Percentiles rank a stretch among this genome's conserved stretches.
These are phyloP conservation scores for Solenopsis fugax DNA, from an alignment of 1,140 invertebrate genomes.

Conservation along the genomic window DNA sequence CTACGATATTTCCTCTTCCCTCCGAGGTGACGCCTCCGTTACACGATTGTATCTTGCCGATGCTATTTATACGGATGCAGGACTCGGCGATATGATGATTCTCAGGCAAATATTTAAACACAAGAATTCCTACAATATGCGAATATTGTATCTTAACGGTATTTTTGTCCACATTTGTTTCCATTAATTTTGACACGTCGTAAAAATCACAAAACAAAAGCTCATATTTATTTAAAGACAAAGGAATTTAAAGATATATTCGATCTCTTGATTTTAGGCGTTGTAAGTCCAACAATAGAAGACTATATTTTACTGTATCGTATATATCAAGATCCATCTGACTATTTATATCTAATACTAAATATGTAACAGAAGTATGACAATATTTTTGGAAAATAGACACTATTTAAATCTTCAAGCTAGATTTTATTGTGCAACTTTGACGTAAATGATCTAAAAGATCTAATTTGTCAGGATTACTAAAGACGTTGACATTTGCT, in stretches of 20 bases:
- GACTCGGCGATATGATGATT: not conserved
- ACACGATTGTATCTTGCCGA: constrained; percentile 25
- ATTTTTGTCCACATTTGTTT: not conserved
- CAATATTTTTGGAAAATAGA: not conserved
- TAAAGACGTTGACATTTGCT: not conserved
- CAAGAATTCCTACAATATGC: not conserved
- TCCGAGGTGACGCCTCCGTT: constrained; percentile 7
- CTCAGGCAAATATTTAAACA: not conserved
- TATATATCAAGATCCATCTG: not conserved
- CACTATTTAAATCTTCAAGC: not conserved
- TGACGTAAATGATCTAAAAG: not conserved
- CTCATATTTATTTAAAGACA: not conserved
- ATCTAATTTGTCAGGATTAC: not conserved
- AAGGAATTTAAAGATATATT: constrained; percentile 1
- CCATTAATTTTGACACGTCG: not conserved
- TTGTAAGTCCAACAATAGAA: not conserved
- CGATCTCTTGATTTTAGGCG: not conserved
- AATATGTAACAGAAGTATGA: not conserved
- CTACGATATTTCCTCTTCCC: constrained; percentile 18
- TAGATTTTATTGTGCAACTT: not conserved
- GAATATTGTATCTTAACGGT: not conserved
- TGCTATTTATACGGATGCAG: constrained; percentile 45
- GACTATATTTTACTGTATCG: not conserved
- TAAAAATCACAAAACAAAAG: constrained; percentile 5
- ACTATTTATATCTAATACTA: not conserved